Base-by-base conservation (phyloP, 2,888 invertebrate genomes). In the Habroteleia sp. region DNA sequence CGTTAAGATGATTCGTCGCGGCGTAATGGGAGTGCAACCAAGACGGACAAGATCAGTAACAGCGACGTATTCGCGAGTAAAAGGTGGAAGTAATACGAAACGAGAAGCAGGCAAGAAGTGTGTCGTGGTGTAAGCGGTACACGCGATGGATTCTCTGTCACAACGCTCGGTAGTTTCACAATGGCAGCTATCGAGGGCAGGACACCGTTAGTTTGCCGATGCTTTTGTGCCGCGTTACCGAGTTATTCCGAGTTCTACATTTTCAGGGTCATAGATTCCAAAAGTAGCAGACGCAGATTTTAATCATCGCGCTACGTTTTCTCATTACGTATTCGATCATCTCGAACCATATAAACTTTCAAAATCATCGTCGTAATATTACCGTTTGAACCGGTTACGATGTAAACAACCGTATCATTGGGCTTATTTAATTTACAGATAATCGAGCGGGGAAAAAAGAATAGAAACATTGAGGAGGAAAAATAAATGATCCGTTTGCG, bases 81-180 rank as follows among this genome's bases (percentile, higher is more conserved):
- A 76, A 75, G 74, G 79, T 75, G 69, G 77, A 77, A 77, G 80
- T 78, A 79, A 81, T 71, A 77, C 75, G 79, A 78, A 79, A 77
- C 79, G 74, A 68, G 74, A 58, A 62, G 60, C 63, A 48, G 35
- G 76, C 76, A 80, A 77, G 60, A 85, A 85, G 84, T 85, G 80
- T 85, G 85, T 83, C 85, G 83, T 80, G 84, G 81, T 80, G 81
- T 75, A 81, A 83, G 84, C 84, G 83, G 82, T 83, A 83, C 81
- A 79, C 82, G 82, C 82, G 82, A 84, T 83, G 82, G 82, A 81
- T 83, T 82, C 80, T 82, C 84, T 82, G 85, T 85, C 85, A 85
- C 85, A 85, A 85, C 84, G 84, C 84, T 81, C 82, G 83, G 83
- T 81, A 83, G 85, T 85, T 85, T 85, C 85, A 85, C 85, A 85